Evolutionary conservation across 2,888 invertebrate genomes (phyloP), one percentile per base, ranked within the genome.

Genomic region (Eupelmus urozonus): DNA sequence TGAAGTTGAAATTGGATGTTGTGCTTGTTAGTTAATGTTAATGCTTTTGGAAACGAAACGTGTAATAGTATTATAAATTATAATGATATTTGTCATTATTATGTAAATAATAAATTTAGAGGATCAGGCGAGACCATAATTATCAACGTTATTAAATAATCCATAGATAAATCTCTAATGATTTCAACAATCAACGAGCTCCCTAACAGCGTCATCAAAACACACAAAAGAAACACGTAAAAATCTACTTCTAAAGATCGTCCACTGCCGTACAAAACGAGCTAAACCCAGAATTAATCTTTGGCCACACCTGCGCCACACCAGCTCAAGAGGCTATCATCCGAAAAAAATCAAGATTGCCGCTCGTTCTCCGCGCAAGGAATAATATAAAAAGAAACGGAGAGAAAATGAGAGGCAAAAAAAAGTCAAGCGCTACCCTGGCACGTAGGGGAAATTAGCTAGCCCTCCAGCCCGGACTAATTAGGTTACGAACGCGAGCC

Each of bases 361-460:
- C 16, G 9, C 16, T 16, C 16, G 16, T 16, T 13, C 45, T 16
- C 2, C n/a, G 3, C 57, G 27, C 29, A 45, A 45, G 29, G 13
- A 29, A n/a, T 7, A 5, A 13, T 20, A 23, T 27, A 25, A 25
- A n/a, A 9, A 51, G 53, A 4, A 13, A 0, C 67, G 5, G 40
- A 51, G 18, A 9, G 51, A 23, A 34, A 40, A 16, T 25, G 25
- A 40, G 40, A 45, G 18, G 49, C 49, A 82, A 81, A 82, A 81
- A 66, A 76, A 79, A 70, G 81, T 80, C 78, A 80, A 79, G 59
- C 34, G 62, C 53, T 69, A 60, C 65, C 75, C 70, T 77, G 77
- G 81, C 84, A 80, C 83, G 81, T 81, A 79, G 78, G 69, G 80
- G 42, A 79, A 83, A 84, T 84, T 84, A 84, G 80, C 78, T n/a